Conservation (phyloP, 2,113 vertebrate genomes). For the Callipepla squamata region DNA sequence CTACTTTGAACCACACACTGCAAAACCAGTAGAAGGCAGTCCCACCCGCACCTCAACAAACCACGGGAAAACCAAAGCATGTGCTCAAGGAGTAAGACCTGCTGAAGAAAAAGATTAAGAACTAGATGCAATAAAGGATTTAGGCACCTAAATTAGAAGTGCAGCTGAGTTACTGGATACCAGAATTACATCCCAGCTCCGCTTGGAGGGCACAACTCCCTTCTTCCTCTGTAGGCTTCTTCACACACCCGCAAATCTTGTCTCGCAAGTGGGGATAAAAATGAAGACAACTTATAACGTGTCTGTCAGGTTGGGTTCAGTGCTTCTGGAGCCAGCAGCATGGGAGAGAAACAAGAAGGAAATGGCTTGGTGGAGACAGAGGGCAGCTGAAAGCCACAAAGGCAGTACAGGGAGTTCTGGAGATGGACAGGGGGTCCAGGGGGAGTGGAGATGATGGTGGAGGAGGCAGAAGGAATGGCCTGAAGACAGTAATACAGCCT, state of each 20-base stretch:
- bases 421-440: background rate
- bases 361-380: background rate
- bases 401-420: background rate
- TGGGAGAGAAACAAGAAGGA: background rate
- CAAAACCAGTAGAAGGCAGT: background rate
- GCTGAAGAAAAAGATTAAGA: background rate
- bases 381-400: background rate
- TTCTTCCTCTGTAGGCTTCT: background rate
- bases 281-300: background rate
- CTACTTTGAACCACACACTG: background rate
- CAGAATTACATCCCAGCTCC: background rate
- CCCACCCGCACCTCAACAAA: background rate
- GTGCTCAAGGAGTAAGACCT: background rate
- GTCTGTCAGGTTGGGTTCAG: background rate
- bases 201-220: background rate
- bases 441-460: background rate
- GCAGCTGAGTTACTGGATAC: background rate
- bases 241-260: background rate
- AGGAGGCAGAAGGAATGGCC: background rate
- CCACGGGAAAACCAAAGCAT: background rate
- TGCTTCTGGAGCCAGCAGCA: background rate
- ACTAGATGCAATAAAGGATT: background rate
- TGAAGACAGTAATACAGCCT: background rate
- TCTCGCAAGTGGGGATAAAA: background rate
- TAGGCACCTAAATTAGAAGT: background rate